These are phyloP conservation scores for Benthosema pterotum DNA, from an alignment of 2,797 vertebrate genomes.

Conservation along the genomic window DNA sequence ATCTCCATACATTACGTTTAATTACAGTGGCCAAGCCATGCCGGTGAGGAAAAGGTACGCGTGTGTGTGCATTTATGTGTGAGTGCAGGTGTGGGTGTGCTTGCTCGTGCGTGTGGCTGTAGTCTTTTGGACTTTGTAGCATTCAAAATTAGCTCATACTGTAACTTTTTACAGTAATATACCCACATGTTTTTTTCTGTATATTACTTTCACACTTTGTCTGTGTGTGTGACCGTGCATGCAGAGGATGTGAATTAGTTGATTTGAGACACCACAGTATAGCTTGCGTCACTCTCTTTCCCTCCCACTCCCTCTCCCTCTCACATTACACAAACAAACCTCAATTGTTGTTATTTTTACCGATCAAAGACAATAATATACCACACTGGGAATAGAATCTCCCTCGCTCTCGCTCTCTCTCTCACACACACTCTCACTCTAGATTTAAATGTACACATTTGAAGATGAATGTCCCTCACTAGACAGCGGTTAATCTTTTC, in stretches of 20 bases:
- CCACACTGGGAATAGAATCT: too few relatives aligned
- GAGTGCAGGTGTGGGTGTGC: neutral
- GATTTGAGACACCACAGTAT: too few relatives aligned
- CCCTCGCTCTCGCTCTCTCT: neutral
- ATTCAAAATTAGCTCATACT: too few relatives aligned
- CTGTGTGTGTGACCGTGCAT: too few relatives aligned
- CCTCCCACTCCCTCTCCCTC: neutral
- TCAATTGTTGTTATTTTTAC: neutral
- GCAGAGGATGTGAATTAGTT: too few relatives aligned
- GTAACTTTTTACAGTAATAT: too few relatives aligned
- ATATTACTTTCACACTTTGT: too few relatives aligned
- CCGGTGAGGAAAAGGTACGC: neutral
- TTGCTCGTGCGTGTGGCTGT: conserved; percentile 20
- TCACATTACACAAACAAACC: neutral
- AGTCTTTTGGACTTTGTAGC: neutral
- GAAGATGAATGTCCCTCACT: too few relatives aligned
- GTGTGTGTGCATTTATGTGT: neutral
- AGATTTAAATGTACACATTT: neutral
- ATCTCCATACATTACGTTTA: conserved; percentile 25
- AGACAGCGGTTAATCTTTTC: too few relatives aligned
- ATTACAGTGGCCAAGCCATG: neutral
- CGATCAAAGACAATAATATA: neutral
- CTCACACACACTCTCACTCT: neutral
- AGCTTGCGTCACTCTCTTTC: too few relatives aligned
- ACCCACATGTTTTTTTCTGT: too few relatives aligned